phyloP scores from a whole-genome alignment of 2,888 invertebrate genomes.

The Mantis religiosa region DNA sequence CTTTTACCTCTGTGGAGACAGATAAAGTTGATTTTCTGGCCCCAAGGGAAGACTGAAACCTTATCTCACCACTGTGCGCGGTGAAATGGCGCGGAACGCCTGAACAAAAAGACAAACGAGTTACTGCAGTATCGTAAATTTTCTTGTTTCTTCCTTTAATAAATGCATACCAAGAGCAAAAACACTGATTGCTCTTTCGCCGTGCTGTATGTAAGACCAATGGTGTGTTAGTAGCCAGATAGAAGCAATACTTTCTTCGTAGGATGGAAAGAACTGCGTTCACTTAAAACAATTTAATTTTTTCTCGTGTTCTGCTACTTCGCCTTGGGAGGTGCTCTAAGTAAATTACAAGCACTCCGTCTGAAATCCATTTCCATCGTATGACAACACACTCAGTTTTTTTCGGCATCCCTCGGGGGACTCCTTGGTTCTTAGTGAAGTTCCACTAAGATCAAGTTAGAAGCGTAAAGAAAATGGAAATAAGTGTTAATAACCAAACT shows the following conservation, averaged over 20 bases:
- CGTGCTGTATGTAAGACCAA: neutral
- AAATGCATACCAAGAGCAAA: neutral
- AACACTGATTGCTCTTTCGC: neutral
- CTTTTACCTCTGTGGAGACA: neutral
- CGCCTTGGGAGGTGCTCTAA: neutral
- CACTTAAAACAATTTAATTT: neutral
- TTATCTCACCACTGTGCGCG: neutral
- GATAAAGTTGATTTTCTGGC: neutral
- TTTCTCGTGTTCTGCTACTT: neutral
- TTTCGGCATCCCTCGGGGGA: neutral
- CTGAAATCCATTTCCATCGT: neutral
- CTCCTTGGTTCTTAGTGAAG: neutral
- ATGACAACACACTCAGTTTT: neutral
- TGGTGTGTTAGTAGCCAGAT: neutral
- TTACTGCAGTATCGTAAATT: neutral
- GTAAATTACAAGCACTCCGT: neutral
- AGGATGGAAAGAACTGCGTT: neutral
- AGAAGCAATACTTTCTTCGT: neutral
- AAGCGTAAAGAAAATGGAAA: neutral
- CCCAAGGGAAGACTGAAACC: neutral
- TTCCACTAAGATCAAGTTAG: neutral
- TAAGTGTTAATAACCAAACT: too few relatives aligned
- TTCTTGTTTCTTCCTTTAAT: neutral
- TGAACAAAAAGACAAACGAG: neutral
- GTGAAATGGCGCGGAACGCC: neutral